A percentile compares a stretch with the other conserved stretches of the same genome.
Conservation (phyloP, 2,113 vertebrate species). For the Murina feae region DNA sequence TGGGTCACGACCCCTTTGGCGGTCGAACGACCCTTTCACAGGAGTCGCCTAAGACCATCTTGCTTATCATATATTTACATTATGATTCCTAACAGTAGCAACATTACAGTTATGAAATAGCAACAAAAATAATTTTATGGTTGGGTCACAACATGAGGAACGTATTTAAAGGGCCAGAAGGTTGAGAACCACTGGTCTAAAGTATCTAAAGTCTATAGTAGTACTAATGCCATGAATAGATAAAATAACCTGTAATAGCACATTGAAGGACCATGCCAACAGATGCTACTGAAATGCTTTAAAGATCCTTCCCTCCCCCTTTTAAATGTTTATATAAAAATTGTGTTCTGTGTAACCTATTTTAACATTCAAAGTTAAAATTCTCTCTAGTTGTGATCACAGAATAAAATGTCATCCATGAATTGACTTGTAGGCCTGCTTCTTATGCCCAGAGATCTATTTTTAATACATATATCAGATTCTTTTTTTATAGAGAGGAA, state of each 20-base stretch:
- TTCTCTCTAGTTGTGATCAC: not conserved
- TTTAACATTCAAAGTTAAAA: conserved; percentile 36
- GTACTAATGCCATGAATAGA: not conserved
- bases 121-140: too few relatives aligned
- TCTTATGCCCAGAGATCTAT: not conserved
- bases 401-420: not conserved
- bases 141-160: too few relatives aligned
- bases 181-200: not conserved
- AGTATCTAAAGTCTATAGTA: not conserved
- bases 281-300: not conserved
- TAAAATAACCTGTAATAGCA: not conserved
- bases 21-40: too few relatives aligned
- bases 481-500: not conserved
- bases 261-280: not conserved
- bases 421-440: not conserved
- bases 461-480: conserved; percentile 29
- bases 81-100: too few relatives aligned
- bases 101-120: too few relatives aligned
- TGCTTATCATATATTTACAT: too few relatives aligned
- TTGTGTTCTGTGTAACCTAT: not conserved
- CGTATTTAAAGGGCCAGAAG: too few relatives aligned
- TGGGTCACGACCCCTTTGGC: too few relatives aligned
- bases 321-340: conserved; percentile 25
- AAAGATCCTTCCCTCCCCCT: not conserved
- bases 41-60: too few relatives aligned